Base-by-base conservation (phyloP, 2,797 vertebrate genomes). In the Meriones psammophilus region DNA sequence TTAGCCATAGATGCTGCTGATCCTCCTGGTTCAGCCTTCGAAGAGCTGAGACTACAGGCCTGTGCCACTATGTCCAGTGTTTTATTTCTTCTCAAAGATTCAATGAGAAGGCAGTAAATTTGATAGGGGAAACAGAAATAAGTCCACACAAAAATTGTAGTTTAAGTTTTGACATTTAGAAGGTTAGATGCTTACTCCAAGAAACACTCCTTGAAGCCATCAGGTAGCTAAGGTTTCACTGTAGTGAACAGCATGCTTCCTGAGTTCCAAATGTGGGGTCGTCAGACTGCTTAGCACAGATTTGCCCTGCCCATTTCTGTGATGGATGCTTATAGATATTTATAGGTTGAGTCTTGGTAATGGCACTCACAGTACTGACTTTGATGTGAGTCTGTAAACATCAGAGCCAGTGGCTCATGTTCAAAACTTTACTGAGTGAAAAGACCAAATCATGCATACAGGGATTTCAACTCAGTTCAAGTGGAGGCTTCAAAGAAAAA, bases 161-260 rank as follows among this genome's bases (percentile, higher is more conserved):
- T 74, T 91, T 54, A 86, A 80, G 79, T 71, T 73, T 20, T 73
- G 28, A 88, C 73, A 85, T 28, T 62, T n/a, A 77, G 94, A 90
- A 95, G 46, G 42, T 60, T 84, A 89, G 83, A 26, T 0, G 22
- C 73, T 96, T 92, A 69, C 81, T 85, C 33, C 36, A 77, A 28
- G 46, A 79, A 92, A 94, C 91, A 94, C 50, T 96, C 91, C 87
- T 30, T 64, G 60, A 92, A 91, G 76, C 54, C 66, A 58, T 54
- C 71, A 76, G 36, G 78, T 12, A 79, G n/a, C 64, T 54, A 74
- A 58, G 80, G 94, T 94, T 88, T 97, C 74, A 93, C 69, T 80
- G 87, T 84, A 79, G 77, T 66, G n/a, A 94, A 77, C 0, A 73
- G 62, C 8, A 68, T 8, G 68, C 69, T 71, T 78, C 26, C 0